Base-by-base conservation (phyloP, 23 tunicate genomes). In the Halocynthia aurantium region DNA sequence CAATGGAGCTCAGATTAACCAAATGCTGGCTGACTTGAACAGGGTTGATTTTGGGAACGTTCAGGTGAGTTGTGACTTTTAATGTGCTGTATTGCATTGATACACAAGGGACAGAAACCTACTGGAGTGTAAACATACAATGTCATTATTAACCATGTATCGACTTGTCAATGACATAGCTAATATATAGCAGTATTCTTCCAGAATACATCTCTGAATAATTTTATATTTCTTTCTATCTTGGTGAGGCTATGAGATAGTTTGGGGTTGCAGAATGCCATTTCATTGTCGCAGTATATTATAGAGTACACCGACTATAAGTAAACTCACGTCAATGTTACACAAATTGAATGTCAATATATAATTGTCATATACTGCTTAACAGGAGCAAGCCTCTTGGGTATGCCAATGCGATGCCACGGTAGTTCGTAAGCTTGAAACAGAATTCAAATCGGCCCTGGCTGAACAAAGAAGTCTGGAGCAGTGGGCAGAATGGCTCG, bases 341-440 rank as follows among this genome's bases (percentile, higher is more conserved):
- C 44, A 31, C 44, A 31, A 31, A 31, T 31, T 1, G 4, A 31
- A 31, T 4, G 44, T 31, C 44, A 4, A 31, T 31, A 31, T 31
- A 31, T 31, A 31, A 31, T 31, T 31, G 44, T 31, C 2, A 1
- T 31, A 31, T 18, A 22, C 11, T 50, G 9, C 13, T 18, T 15
- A 52, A 21, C 71, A 96, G 96, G 99, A 96, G 76, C 99, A 96
- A 96, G 93, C 96, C 5, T 85, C 93, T 17, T 96, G 99, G 99
- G 96, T 90, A 6, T 85, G 88, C 52, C 88, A 90, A 63, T 96
- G 99, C 76, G 85, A 86, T 66, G 83, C 72, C 60, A 60, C 77
- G 18, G 55, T 67, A 0, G 99, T 96, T 10, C 76, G 76, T 0
- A 86, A 82, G 58, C 71, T 96, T 7, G 93, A 96, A 63, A 68